Evolutionary conservation across 2,888 invertebrate species (phyloP), one percentile per base, ranked within the genome.

Genomic region (Drosophila infuscata): DNA sequence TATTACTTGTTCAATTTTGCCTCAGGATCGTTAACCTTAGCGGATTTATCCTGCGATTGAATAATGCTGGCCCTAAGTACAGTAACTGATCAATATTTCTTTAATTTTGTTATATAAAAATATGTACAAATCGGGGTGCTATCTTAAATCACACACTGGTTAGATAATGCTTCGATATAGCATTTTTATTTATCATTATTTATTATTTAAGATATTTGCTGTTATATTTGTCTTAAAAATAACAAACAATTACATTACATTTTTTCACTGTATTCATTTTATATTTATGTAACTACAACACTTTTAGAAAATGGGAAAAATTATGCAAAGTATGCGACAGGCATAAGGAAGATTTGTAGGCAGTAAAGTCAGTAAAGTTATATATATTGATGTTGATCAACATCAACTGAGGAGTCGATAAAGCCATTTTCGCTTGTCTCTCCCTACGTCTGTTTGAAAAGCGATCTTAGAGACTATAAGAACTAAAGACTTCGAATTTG

Each of bases 401-500:
- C 3, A 9, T 43, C 11, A 20, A 20, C 43, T 43, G 6, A 0
- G 0, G 5, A 43, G 43, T n/a, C 0, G 1, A 43, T 1, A 3
- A n/a, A n/a, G n/a, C 3, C 5, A 11, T 0, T 0, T 11, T 5
- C 3, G 36, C 7, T 6, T 36, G 6, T 7, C 15, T 17, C 0
- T 38, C 11, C 35, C 25, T 25, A 1, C 25, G 4, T 35, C 15
- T 17, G 11, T 35, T 35, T 12, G 12, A 35, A 35, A 35, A 35
- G 3, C 30, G 7, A 3, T 30, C 30, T 4, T 11, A 6, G 5
- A 35, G 33, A 35, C 11, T 35, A 11, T 4, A 38, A 17, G 11
- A n/a, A 0, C 2, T 9, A 4, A 0, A 36, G 4, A 41, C n/a
- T n/a, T 0, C 2, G 2, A n/a, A n/a, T 9, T 41, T n/a, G 5